Percentiles rank a stretch among this genome's conserved stretches.
phyloP scores from a whole-genome alignment of 2,797 vertebrate genomes.

The Peromyscus nudipes region DNA sequence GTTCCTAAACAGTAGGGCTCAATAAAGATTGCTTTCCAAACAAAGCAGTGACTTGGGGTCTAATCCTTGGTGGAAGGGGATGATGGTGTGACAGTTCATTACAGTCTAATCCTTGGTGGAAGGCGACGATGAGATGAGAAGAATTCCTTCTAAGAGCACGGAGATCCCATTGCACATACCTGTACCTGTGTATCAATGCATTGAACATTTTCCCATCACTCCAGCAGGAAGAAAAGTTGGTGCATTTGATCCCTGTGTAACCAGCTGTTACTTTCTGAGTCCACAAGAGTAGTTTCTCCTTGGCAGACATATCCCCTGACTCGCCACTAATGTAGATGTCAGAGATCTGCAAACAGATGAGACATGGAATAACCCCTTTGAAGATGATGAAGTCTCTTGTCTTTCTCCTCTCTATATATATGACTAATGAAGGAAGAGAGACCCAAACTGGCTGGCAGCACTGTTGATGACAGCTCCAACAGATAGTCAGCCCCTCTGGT shows the following conservation, averaged over 20 bases:
- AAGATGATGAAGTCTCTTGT: slow-evolving; percentile 17
- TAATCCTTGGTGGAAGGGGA: neutral
- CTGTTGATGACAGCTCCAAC: neutral
- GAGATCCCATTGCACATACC: slow-evolving; percentile 87
- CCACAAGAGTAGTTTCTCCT: slow-evolving; percentile 98
- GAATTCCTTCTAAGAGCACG: neutral
- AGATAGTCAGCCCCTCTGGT: neutral
- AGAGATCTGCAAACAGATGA: slow-evolving; percentile 92
- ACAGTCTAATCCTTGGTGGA: neutral
- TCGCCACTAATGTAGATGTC: slow-evolving; percentile 99
- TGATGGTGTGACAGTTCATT: neutral
- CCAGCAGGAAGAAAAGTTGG: slow-evolving; percentile 98
- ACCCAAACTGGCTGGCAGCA: neutral
- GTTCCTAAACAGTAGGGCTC: neutral
- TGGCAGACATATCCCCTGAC: slow-evolving; percentile 97
- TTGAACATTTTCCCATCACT: slow-evolving; percentile 98
- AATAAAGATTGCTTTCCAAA: slow-evolving; percentile 38
- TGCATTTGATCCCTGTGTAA: slow-evolving; percentile 95
- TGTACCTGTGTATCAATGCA: slow-evolving; percentile 98
- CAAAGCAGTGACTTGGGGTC: slow-evolving; percentile 47
- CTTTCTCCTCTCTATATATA: neutral
- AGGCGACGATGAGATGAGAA: neutral
- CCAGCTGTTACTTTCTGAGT: slow-evolving; percentile 96
- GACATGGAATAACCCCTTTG: neutral
- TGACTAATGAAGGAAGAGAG: neutral